A percentile compares a stretch with the other conserved stretches of the same genome.
Evolutionary conservation across 2,888 invertebrate genomes (phyloP).

Genomic region (Acrobasis suavella): DNA sequence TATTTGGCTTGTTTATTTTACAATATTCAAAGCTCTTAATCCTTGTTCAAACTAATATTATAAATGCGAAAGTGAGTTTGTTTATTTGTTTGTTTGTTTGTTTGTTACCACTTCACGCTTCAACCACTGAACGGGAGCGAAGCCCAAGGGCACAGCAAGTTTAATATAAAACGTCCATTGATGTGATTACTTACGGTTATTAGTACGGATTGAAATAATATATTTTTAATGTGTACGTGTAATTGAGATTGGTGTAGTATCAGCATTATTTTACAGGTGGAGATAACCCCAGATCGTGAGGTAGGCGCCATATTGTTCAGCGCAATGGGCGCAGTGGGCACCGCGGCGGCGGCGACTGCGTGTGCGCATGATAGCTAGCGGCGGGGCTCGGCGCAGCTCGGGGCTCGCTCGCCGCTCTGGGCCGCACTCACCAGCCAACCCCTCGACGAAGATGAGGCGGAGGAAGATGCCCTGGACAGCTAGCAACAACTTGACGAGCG

Average conservation of each 20-base stretch:
- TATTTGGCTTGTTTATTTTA: background rate
- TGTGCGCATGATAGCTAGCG: slow-evolving; percentile 83
- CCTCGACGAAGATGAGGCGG: slow-evolving; percentile 66
- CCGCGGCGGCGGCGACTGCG: slow-evolving; percentile 59
- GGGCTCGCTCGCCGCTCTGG: slow-evolving; percentile 88
- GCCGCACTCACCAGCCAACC: slow-evolving; percentile 89
- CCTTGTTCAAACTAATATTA: too few species aligned
- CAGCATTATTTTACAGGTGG: slow-evolving; percentile 57
- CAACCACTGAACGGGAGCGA: too few species aligned
- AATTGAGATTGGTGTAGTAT: background rate
- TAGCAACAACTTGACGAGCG: slow-evolving; percentile 81
- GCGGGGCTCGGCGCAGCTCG: slow-evolving; percentile 74
- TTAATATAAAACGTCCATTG: background rate
- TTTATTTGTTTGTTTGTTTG: too few species aligned
- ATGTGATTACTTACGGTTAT: background rate
- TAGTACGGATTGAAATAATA: background rate
- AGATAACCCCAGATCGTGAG: slow-evolving; percentile 77
- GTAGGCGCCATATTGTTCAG: slow-evolving; percentile 70
- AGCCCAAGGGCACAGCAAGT: too few species aligned
- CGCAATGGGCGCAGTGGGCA: slow-evolving; percentile 63
- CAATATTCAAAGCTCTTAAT: background rate
- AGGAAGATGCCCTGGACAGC: slow-evolving; percentile 67
- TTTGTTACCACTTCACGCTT: too few species aligned
- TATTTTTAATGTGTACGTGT: background rate
- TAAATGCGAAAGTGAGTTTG: too few species aligned